A percentile compares a stretch with the other conserved stretches of the same genome.
phyloP scores from a whole-genome alignment of 2,797 vertebrate species.

The Melanotaenia pygmaea region DNA sequence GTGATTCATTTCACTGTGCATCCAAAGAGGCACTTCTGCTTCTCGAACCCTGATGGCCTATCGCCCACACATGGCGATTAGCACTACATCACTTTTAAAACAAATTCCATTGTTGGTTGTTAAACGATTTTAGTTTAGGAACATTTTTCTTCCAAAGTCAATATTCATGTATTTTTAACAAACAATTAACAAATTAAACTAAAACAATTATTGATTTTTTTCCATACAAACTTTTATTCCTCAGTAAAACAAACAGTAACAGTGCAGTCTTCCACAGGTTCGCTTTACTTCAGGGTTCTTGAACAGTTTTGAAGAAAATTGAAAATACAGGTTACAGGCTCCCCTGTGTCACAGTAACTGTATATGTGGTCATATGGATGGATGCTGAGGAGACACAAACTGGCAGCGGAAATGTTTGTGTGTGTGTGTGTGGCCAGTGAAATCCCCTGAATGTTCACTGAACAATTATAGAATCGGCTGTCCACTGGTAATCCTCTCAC shows the following conservation, averaged over 20 bases:
- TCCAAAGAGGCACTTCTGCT: constrained; percentile 9
- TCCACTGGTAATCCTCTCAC: constrained; percentile 74
- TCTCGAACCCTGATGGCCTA: constrained; percentile 2
- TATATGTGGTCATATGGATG: constrained; percentile 53
- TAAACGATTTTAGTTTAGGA: constrained; percentile 3
- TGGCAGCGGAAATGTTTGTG: constrained; percentile 57
- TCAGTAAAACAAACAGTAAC: constrained; percentile 3
- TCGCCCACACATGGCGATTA: constrained; percentile 15
- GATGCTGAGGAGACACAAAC: constrained; percentile 56
- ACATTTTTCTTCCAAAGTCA: not conserved
- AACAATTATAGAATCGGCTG: constrained; percentile 77
- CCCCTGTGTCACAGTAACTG: constrained; percentile 14
- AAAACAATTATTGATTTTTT: too few species aligned
- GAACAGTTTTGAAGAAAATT: constrained; percentile 11
- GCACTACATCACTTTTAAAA: constrained; percentile 8
- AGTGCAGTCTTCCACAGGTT: not conserved
- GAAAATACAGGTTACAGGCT: not conserved
- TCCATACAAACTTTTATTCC: too few species aligned
- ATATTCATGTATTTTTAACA: not conserved
- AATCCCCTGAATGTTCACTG: constrained; percentile 78
- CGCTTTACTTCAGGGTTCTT: not conserved
- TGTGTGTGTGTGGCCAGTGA: constrained; percentile 32
- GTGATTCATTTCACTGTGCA: constrained; percentile 36
- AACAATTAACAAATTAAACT: not conserved
- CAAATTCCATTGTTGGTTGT: not conserved